Evolutionary conservation across 2,113 vertebrate species (phyloP).

Genomic region (Trichomycterus rosablanca): DNA sequence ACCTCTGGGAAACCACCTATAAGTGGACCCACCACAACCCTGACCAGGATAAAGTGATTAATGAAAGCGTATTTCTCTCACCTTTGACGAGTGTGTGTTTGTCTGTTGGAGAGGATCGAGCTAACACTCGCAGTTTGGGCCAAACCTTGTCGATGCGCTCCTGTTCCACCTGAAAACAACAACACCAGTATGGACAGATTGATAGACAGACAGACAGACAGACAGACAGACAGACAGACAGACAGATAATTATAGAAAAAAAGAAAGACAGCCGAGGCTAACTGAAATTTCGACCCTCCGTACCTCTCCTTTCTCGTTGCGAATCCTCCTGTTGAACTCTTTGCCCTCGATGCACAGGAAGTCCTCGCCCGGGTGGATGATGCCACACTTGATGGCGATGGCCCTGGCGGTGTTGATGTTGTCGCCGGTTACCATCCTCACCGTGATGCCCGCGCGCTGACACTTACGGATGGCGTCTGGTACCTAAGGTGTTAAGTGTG

Average conservation of each 20-base stretch:
- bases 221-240: background rate
- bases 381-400: constrained; percentile 97
- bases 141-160: constrained; percentile 97
- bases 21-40: no score
- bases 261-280: no score
- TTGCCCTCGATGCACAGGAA: constrained; percentile 97
- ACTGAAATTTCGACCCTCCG: background rate
- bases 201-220: background rate
- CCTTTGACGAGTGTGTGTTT: constrained; percentile 98
- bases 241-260: background rate
- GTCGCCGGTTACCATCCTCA: constrained; percentile 98
- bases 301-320: constrained; percentile 97
- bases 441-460: constrained; percentile 94
- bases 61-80: no score
- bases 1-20: no score
- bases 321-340: constrained; percentile 96
- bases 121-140: constrained; percentile 93
- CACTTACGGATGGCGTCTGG: constrained; percentile 93
- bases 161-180: constrained; percentile 82
- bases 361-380: constrained; percentile 94
- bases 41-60: no score
- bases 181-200: background rate
- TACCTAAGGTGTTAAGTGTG: constrained; percentile 67
- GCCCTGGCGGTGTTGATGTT: constrained; percentile 98
- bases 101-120: constrained; percentile 94